phyloP scores from a whole-genome alignment of 2,113 vertebrate genomes.

The Scatophagus argus region DNA sequence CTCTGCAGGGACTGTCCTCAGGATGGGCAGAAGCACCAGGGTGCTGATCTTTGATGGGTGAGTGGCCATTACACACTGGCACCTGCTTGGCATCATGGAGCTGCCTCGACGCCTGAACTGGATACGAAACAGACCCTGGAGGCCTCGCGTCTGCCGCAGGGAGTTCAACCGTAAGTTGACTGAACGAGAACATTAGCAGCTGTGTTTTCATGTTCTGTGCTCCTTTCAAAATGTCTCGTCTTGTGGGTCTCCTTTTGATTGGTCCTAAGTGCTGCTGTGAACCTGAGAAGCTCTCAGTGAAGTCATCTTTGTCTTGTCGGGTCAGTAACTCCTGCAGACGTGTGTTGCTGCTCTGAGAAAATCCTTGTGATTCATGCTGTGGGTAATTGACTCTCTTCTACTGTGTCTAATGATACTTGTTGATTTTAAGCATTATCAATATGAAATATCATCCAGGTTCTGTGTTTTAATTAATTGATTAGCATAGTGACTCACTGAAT shows the following conservation, averaged over 20 bases:
- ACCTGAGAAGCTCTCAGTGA: slow-evolving; percentile 45
- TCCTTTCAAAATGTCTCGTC: neutral
- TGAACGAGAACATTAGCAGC: neutral
- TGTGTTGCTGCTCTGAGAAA: neutral
- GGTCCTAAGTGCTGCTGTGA: slow-evolving; percentile 47
- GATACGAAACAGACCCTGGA: slow-evolving; percentile 88
- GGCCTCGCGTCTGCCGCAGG: slow-evolving; percentile 79
- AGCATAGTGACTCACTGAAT: slow-evolving; percentile 18
- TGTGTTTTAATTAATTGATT: slow-evolving; percentile 27
- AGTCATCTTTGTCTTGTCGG: slow-evolving; percentile 15
- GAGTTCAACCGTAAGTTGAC: slow-evolving; percentile 90
- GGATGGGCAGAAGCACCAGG: slow-evolving; percentile 42
- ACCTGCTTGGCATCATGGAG: slow-evolving; percentile 86
- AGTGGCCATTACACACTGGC: slow-evolving; percentile 44
- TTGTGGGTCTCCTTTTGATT: slow-evolving; percentile 18
- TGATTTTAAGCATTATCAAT: neutral
- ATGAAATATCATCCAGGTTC: neutral
- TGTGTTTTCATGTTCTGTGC: neutral
- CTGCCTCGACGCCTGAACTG: slow-evolving; percentile 87
- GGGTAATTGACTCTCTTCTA: neutral
- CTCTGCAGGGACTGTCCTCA: slow-evolving; percentile 36
- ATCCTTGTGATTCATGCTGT: neutral
- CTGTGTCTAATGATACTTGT: neutral
- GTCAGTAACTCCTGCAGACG: neutral
- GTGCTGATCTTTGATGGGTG: slow-evolving; percentile 50